These are phyloP conservation scores for Lontra canadensis DNA, from an alignment of 2,113 vertebrate species.

Conservation along the genomic window DNA sequence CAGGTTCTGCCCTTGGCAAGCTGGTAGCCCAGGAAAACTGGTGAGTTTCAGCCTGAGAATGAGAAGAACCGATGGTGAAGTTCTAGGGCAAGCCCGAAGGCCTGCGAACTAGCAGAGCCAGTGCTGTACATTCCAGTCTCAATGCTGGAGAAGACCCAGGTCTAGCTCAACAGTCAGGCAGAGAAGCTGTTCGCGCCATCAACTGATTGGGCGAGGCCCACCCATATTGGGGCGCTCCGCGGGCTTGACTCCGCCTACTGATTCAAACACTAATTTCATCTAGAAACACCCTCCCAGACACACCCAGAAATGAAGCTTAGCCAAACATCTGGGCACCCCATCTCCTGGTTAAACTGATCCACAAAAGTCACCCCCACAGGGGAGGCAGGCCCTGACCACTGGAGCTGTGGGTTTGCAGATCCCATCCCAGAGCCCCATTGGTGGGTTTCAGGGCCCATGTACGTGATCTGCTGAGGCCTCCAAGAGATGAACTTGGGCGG, in stretches of 20 bases:
- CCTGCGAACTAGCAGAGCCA: not conserved
- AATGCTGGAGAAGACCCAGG: not conserved
- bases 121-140: not conserved
- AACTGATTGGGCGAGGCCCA: not conserved
- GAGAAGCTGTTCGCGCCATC: not conserved
- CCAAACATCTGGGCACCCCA: not conserved
- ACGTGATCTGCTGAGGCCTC: not conserved
- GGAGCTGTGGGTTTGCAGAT: not conserved
- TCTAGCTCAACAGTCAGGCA: not conserved
- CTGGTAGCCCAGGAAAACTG: not conserved
- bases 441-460: not conserved
- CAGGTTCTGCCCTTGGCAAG: not conserved
- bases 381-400: fast-evolving
- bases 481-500: fast-evolving
- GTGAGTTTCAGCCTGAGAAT: not conserved
- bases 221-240: fast-evolving
- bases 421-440: not conserved
- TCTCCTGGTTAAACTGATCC: not conserved
- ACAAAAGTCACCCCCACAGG: not conserved
- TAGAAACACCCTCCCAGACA: not conserved
- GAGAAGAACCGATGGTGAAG: not conserved
- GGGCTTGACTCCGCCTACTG: not conserved
- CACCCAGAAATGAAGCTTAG: not conserved
- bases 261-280: not conserved
- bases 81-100: not conserved